Percentiles rank a stretch among this genome's conserved stretches.
Evolutionary conservation across 2,113 vertebrate genomes (phyloP).

Genomic region (Alethe castanea): DNA sequence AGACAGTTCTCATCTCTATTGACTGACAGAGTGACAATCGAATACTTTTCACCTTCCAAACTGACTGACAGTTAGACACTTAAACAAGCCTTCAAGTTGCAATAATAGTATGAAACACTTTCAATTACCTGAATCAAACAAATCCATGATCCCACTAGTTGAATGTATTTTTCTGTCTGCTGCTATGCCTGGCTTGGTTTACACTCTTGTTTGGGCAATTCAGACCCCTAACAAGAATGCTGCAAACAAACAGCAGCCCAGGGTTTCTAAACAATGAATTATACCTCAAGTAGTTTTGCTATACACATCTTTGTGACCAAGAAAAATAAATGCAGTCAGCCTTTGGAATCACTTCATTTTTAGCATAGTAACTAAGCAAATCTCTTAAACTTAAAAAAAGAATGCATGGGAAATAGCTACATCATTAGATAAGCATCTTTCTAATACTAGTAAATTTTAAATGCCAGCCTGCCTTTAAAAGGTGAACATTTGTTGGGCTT

Average conservation of each 20-base stretch:
- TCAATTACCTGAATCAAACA: slow-evolving; percentile 98
- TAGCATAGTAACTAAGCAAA: neutral
- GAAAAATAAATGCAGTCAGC: slow-evolving; percentile 1
- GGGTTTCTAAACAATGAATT: slow-evolving; percentile 48
- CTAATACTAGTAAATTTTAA: neutral
- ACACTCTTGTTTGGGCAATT: slow-evolving; percentile 70
- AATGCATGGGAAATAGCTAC: neutral
- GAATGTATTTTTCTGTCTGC: slow-evolving; percentile 80
- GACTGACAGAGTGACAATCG: slow-evolving; percentile 99
- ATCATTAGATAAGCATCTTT: neutral
- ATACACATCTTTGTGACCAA: neutral
- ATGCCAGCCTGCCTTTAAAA: neutral
- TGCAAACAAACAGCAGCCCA: slow-evolving; percentile 38
- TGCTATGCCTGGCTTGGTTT: slow-evolving; percentile 75
- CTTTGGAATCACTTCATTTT: neutral
- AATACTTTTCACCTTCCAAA: slow-evolving; percentile 91
- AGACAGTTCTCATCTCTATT: slow-evolving; percentile 97
- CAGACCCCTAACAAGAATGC: slow-evolving; percentile 57
- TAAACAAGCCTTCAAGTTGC: slow-evolving; percentile 95
- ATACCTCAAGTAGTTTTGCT: neutral
- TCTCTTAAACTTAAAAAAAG: neutral
- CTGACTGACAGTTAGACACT: slow-evolving; percentile 97
- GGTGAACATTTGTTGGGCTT: neutral
- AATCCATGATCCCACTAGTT: slow-evolving; percentile 90
- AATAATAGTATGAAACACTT: slow-evolving; percentile 98